Evolutionary conservation across 2,113 vertebrate species (phyloP).

Genomic region (Alouatta palliata): DNA sequence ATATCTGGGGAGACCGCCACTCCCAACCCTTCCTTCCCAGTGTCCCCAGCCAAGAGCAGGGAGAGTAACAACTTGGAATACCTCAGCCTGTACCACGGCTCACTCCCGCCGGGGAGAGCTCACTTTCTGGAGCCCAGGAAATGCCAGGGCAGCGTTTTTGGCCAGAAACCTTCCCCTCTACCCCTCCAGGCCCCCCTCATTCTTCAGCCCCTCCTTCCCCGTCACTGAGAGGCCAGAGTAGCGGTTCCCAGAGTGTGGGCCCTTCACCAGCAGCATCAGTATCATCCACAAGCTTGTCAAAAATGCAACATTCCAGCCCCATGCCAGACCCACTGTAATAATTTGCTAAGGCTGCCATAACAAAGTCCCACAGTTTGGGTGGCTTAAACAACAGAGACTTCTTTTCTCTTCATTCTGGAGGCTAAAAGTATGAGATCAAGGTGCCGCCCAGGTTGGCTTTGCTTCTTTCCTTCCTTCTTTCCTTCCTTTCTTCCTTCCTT

Average conservation of each 20-base stretch:
- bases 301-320: not conserved
- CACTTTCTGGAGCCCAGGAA: not conserved
- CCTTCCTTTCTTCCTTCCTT: accelerated
- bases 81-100: not conserved
- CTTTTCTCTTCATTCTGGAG: not conserved
- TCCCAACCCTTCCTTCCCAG: not conserved
- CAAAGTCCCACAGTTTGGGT: not conserved
- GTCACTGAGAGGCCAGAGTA: not conserved
- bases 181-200: not conserved
- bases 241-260: not conserved
- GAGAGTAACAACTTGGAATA: not conserved
- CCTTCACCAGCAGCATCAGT: accelerated
- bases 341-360: not conserved
- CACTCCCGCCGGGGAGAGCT: not conserved
- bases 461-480: accelerated
- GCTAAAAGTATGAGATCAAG: not conserved
- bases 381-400: not conserved
- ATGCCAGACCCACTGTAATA: accelerated
- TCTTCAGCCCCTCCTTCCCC: not conserved
- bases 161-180: not conserved
- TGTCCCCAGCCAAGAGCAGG: not conserved
- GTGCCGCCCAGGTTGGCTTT: no score
- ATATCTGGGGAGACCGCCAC: not conserved
- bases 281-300: not conserved
- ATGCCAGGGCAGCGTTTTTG: not conserved